Conservation (phyloP, 2,113 vertebrate species). For the Perca fluviatilis region DNA sequence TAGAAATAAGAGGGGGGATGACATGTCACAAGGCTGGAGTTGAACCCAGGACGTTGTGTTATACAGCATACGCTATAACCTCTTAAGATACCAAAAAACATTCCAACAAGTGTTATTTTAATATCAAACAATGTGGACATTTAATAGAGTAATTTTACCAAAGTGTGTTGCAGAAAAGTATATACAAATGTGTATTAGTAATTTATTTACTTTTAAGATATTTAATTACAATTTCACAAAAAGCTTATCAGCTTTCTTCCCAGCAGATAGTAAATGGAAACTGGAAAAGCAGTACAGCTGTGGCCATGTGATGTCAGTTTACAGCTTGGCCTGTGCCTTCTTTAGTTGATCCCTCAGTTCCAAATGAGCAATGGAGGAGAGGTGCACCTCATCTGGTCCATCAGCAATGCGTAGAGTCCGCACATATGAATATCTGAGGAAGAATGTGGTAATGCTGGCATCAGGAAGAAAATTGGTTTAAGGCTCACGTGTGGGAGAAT, state of each 20-base stretch:
- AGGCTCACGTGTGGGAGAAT: not conserved
- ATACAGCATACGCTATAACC: too few relatives aligned
- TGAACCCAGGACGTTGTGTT: too few relatives aligned
- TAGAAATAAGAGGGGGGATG: too few relatives aligned
- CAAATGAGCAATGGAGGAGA: conserved; percentile 88
- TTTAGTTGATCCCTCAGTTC: conserved; percentile 89
- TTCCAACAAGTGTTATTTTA: conserved; percentile 47
- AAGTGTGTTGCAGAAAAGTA: not conserved
- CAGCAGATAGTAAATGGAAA: not conserved
- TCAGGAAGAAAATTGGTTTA: not conserved
- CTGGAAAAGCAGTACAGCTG: not conserved
- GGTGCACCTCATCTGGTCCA: conserved; percentile 94
- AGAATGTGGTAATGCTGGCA: not conserved
- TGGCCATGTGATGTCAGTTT: not conserved
- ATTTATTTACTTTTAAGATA: too few relatives aligned
- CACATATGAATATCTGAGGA: conserved; percentile 85
- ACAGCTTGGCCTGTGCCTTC: conserved; percentile 85
- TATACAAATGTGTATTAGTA: not conserved
- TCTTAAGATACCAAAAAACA: too few relatives aligned
- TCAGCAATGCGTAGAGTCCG: conserved; percentile 90
- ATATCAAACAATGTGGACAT: conserved; percentile 7
- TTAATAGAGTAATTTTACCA: not conserved
- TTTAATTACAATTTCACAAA: too few relatives aligned
- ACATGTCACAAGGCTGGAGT: too few relatives aligned
- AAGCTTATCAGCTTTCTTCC: not conserved